These are phyloP conservation scores for Acanthopagrus latus DNA, from an alignment of 2,797 vertebrate species.

Conservation along the genomic window DNA sequence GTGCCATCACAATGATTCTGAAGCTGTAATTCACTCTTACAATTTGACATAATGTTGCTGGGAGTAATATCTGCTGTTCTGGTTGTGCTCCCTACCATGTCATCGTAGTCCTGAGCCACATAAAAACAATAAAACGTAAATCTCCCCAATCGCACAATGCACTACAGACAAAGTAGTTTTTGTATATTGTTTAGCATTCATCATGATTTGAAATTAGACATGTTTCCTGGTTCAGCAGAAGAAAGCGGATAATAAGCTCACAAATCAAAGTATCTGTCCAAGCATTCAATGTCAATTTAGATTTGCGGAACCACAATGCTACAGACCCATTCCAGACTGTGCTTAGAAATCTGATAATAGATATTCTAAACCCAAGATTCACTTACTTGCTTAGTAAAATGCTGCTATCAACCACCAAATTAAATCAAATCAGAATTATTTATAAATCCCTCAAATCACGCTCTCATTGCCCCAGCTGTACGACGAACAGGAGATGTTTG, in stretches of 20 bases:
- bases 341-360: not conserved
- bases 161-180: not conserved
- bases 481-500: too few species aligned
- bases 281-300: not conserved
- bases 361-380: not conserved
- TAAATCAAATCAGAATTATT: too few species aligned
- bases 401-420: not conserved
- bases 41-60: too few species aligned
- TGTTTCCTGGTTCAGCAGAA: not conserved
- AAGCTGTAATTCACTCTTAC: too few species aligned
- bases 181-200: too few species aligned
- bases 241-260: not conserved
- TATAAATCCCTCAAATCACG: too few species aligned
- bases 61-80: too few species aligned
- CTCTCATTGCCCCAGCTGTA: too few species aligned
- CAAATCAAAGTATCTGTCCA: not conserved
- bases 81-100: too few species aligned
- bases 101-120: too few species aligned
- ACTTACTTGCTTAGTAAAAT: not conserved
- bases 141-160: not conserved
- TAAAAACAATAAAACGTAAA: too few species aligned
- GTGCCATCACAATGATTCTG: too few species aligned
- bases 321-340: not conserved
- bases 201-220: not conserved
- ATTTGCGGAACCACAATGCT: not conserved